phyloP scores from a whole-genome alignment of 2,113 vertebrate genomes.

The Puma concolor region DNA sequence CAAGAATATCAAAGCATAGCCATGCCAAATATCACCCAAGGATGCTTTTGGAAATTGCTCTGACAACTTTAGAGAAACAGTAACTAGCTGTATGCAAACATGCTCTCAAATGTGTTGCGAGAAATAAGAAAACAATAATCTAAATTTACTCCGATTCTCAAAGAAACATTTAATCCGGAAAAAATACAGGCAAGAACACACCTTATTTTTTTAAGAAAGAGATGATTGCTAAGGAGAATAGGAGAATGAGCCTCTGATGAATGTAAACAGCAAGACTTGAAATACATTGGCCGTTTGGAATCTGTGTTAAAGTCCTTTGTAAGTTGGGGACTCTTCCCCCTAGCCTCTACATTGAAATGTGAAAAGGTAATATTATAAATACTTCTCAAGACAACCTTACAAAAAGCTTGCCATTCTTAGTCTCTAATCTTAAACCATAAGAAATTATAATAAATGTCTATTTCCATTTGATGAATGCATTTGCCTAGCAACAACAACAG shows the following conservation, averaged over 20 bases:
- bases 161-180: background rate
- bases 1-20: background rate
- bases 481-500: background rate
- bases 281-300: slow-evolving; percentile 47
- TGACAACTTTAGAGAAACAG: slow-evolving; percentile 60
- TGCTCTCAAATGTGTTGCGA: background rate
- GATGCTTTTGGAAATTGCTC: slow-evolving; percentile 10
- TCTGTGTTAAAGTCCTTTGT: slow-evolving; percentile 53
- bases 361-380: slow-evolving; percentile 62
- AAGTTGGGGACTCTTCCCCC: background rate
- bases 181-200: background rate
- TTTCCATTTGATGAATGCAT: background rate
- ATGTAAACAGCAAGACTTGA: slow-evolving; percentile 43
- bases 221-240: background rate
- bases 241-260: background rate
- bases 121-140: background rate
- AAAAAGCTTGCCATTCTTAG: background rate
- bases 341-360: background rate
- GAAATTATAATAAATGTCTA: background rate
- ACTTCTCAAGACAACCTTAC: slow-evolving; percentile 47
- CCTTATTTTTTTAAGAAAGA: background rate
- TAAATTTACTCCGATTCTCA: slow-evolving; percentile 1
- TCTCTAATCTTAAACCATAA: background rate
- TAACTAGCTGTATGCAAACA: background rate
- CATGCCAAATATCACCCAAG: background rate